phyloP scores from a whole-genome alignment of 2,113 vertebrate species.

The Pogonocichla stellata region DNA sequence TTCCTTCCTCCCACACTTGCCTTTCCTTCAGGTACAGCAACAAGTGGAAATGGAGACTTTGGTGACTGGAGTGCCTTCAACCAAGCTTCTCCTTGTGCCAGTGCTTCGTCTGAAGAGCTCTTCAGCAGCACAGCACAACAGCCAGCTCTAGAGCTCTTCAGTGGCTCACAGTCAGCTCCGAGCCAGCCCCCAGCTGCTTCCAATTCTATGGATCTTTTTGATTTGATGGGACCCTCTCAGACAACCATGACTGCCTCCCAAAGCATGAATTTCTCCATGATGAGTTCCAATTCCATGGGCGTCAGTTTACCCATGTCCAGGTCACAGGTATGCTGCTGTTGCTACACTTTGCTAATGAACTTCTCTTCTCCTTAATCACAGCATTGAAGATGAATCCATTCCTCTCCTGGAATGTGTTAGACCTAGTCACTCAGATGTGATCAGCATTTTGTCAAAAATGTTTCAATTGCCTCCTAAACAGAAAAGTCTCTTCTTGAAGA shows the following conservation, averaged over 20 bases:
- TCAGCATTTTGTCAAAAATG: not conserved
- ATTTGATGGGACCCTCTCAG: slow-evolving; percentile 88
- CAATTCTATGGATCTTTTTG: slow-evolving; percentile 85
- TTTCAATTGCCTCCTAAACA: not conserved
- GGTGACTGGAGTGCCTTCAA: slow-evolving; percentile 96
- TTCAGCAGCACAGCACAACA: slow-evolving; percentile 71
- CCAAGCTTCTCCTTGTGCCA: slow-evolving; percentile 77
- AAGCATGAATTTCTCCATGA: slow-evolving; percentile 93
- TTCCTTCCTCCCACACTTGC: not conserved
- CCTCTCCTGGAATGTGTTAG: not conserved
- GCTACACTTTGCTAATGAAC: not conserved
- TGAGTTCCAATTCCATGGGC: slow-evolving; percentile 79
- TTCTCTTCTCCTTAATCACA: not conserved
- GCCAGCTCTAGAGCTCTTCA: slow-evolving; percentile 57
- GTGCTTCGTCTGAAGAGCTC: slow-evolving; percentile 69
- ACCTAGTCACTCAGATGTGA: not conserved
- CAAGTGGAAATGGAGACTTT: slow-evolving; percentile 89
- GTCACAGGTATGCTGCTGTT: slow-evolving; percentile 81
- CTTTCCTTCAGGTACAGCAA: slow-evolving; percentile 66
- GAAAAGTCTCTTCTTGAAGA: not conserved
- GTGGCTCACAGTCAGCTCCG: slow-evolving; percentile 48
- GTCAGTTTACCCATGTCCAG: slow-evolving; percentile 83
- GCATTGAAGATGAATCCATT: not conserved
- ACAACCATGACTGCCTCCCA: slow-evolving; percentile 86
- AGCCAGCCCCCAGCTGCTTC: slow-evolving; percentile 66